A percentile compares a stretch with the other conserved stretches of the same genome.
Conservation (phyloP, 2,797 vertebrate species). For the Botia kubotai region DNA sequence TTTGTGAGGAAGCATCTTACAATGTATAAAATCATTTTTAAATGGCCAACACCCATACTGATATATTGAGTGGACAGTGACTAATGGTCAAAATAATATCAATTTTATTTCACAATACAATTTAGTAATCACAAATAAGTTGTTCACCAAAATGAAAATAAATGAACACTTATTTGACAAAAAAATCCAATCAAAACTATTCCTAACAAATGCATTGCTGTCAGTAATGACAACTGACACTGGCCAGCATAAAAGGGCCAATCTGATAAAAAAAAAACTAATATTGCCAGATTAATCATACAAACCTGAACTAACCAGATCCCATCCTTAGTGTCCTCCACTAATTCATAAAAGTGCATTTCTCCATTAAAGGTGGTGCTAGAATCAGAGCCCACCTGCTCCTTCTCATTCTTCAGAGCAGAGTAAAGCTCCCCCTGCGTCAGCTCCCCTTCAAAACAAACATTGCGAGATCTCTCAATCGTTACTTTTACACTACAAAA, state of each 20-base stretch:
- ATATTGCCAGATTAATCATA: neutral
- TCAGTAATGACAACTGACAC: too few species aligned
- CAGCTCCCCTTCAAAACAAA: slow-evolving; percentile 83
- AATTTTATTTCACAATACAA: neutral
- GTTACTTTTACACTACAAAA: neutral
- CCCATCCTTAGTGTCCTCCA: slow-evolving; percentile 98
- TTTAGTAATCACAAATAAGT: neutral
- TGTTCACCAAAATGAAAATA: neutral
- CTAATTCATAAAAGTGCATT: slow-evolving; percentile 97
- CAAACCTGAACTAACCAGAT: slow-evolving; percentile 97
- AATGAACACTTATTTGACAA: too few species aligned
- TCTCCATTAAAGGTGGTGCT: slow-evolving; percentile 95
- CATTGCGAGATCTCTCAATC: neutral
- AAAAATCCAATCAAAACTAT: too few species aligned
- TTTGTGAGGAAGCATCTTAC: too few species aligned
- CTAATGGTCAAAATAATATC: neutral
- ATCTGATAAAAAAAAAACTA: too few species aligned
- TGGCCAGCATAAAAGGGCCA: too few species aligned
- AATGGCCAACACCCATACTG: neutral
- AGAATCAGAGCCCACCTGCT: slow-evolving; percentile 85
- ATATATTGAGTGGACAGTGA: neutral
- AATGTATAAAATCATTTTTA: neutral
- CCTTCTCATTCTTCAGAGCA: slow-evolving; percentile 90
- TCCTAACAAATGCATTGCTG: too few species aligned
- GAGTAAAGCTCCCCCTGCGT: slow-evolving; percentile 97